These are phyloP conservation scores for Limnephilus lunatus DNA, from an alignment of 2,888 invertebrate species.

Conservation along the genomic window DNA sequence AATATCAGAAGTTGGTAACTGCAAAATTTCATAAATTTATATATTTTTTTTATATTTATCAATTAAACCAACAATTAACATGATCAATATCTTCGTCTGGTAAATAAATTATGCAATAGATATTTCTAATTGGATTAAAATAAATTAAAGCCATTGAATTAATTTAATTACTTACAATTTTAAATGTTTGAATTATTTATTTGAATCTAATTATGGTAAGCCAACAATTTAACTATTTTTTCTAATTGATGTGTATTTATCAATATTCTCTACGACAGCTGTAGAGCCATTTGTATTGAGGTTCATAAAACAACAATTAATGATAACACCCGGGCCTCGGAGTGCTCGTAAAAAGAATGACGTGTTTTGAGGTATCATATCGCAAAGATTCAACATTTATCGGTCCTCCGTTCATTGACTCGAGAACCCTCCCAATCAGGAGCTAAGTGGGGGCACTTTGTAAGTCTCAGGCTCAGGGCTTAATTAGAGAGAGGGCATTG, in stretches of 20 bases:
- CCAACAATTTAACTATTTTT: too few relatives aligned
- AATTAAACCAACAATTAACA: too few relatives aligned
- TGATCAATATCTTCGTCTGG: too few relatives aligned
- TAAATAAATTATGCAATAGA: too few relatives aligned
- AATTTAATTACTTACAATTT: too few relatives aligned
- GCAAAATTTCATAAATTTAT: too few relatives aligned
- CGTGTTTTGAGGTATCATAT: not conserved
- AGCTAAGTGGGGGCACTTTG: constrained; percentile 18
- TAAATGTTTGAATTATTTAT: too few relatives aligned
- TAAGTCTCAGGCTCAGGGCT: not conserved
- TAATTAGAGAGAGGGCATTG: constrained; percentile 4
- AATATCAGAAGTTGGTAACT: too few relatives aligned
- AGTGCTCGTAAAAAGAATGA: not conserved
- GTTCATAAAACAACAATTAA: not conserved
- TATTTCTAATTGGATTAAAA: too few relatives aligned
- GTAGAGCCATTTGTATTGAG: not conserved
- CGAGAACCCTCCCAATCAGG: not conserved
- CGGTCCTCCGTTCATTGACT: constrained; percentile 35
- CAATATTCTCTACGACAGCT: not conserved
- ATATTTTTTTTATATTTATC: too few relatives aligned
- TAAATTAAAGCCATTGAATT: too few relatives aligned
- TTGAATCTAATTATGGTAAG: too few relatives aligned
- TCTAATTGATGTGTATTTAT: not conserved
- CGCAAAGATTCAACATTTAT: not conserved
- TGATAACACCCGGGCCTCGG: not conserved